Evolutionary conservation across 2,888 invertebrate species (phyloP).

Genomic region (Ommatoiulus sabulosus): DNA sequence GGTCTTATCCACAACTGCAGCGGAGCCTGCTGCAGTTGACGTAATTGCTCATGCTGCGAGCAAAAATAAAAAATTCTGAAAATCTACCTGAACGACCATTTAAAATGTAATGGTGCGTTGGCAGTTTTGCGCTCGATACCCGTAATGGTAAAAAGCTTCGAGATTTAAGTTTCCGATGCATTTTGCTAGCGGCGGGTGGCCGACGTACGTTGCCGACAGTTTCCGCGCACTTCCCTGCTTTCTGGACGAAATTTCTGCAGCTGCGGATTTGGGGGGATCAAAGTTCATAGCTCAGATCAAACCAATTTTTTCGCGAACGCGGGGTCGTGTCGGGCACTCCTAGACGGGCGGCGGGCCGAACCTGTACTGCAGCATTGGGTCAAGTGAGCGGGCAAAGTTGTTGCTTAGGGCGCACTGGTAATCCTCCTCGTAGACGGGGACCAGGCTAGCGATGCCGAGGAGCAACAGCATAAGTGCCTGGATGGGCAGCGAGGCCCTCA

Average conservation of each 20-base stretch:
- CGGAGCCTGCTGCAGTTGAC: not conserved
- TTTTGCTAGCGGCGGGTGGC: not conserved
- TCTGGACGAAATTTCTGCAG: not conserved
- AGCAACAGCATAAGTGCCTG: conserved; percentile 93
- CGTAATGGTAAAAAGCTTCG: not conserved
- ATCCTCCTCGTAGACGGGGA: conserved; percentile 88
- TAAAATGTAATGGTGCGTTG: too few relatives aligned
- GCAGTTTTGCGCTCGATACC: not conserved
- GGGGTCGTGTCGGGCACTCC: not conserved
- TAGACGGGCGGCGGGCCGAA: conserved; percentile 87
- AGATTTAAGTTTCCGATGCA: not conserved
- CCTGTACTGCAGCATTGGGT: conserved; percentile 89
- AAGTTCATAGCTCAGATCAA: not conserved
- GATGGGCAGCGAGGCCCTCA: conserved; percentile 91
- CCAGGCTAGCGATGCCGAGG: conserved; percentile 91
- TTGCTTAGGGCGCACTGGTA: conserved; percentile 87
- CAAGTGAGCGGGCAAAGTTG: conserved; percentile 83
- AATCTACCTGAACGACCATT: too few relatives aligned
- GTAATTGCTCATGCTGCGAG: too few relatives aligned
- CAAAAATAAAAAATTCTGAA: too few relatives aligned
- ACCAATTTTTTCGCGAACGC: not conserved
- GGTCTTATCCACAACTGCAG: not conserved
- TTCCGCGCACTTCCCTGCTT: not conserved
- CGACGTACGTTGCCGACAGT: not conserved
- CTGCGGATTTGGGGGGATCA: not conserved